Percentiles rank a stretch among this genome's conserved stretches.
Evolutionary conservation across 2,797 vertebrate species (phyloP).

Genomic region (Macropus fuliginosus): DNA sequence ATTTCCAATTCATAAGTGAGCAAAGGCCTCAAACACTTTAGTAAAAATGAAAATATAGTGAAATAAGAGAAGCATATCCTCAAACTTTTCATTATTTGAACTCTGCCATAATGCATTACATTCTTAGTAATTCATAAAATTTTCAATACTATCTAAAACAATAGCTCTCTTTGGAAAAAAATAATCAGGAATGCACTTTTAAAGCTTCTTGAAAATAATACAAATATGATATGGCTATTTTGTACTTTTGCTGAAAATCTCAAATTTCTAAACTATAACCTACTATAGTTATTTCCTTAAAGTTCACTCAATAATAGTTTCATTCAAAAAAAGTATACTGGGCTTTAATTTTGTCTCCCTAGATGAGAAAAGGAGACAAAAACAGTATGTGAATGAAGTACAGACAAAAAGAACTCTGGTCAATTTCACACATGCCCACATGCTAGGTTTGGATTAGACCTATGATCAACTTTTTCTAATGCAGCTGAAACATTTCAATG

Average conservation of each 20-base stretch:
- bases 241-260: not conserved
- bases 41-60: not conserved
- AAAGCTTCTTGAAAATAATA: not conserved
- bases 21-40: not conserved
- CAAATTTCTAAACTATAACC: not conserved
- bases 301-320: not conserved
- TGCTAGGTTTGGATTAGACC: not conserved
- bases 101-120: slow-evolving; percentile 3
- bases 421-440: not conserved
- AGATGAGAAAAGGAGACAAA: not conserved
- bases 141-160: slow-evolving; percentile 27
- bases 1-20: slow-evolving; percentile 38
- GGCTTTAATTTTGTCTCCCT: not conserved
- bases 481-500: not conserved
- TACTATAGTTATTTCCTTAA: not conserved
- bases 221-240: not conserved
- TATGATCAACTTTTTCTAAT: not conserved
- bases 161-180: not conserved
- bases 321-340: not conserved
- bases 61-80: not conserved
- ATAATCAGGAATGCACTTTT: not conserved
- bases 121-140: slow-evolving; percentile 17
- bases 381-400: not conserved
- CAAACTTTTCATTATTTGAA: not conserved
- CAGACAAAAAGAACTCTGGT: not conserved